Evolutionary conservation across 30 jellyfish, hydroid and myxozoan species (phyloP), one percentile per base, ranked within the genome.

Genomic region (Sanderia malayensis): DNA sequence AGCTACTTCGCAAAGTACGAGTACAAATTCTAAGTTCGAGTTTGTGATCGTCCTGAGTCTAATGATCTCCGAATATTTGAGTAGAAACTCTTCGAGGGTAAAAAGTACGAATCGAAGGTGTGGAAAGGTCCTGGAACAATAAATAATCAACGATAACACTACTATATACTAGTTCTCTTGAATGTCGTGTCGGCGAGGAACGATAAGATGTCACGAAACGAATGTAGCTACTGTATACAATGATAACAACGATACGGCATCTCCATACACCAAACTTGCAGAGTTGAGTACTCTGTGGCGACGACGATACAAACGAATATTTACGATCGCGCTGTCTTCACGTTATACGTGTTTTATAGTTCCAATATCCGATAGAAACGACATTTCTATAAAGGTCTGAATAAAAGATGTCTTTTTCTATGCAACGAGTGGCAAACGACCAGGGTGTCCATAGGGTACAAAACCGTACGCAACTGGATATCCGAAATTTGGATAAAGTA

Each of bases 361-460:
- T 57, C 68, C 68, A 57, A 24, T 57, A 20, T n/a, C 68, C 31
- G 68, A 57, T 57, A 57, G 68, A 19, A 6, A 57, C 68, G 68
- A 57, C 27, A 9, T 24, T 57, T 57, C 10, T 8, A 57, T 24
- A 57, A 57, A 57, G 9, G 55, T 41, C 15, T 15, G 15, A 41
- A 41, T 41, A 41, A 8, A 15, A 41, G 55, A 41, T 41, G 15
- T 41, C 55, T 41, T 57, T n/a, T 8, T 45, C 22, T 57, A 57
- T 57, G 68, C 68, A 24, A 57, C 31, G n/a, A 57, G n/a, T 57
- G 8, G 68, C 10, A 57, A 57, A 20, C 31, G 68, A 57, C 10
- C 10, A 24, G 31, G 68, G 31, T 57, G 68, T 57, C 31, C 68
- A 24, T 57, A 57, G n/a, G 31, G 68, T 20, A 57, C 31, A 57